Conservation (phyloP, 2,797 vertebrate genomes). For the Anas georgica region DNA sequence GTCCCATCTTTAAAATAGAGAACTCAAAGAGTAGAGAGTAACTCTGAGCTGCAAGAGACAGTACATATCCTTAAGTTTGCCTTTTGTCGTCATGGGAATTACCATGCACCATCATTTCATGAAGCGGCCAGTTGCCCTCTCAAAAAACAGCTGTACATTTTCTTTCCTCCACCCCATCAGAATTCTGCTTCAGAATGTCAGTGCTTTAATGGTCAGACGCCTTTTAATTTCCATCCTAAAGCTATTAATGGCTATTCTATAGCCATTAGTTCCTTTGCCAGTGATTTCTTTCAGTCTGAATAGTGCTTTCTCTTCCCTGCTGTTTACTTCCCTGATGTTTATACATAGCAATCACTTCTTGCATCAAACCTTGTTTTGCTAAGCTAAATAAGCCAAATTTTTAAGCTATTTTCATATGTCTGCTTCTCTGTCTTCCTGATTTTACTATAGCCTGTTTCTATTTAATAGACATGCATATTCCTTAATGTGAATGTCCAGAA, state of each 20-base stretch:
- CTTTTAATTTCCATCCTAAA: background rate
- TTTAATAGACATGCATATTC: background rate
- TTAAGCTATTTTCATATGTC: background rate
- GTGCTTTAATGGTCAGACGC: background rate
- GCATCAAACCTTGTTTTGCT: background rate
- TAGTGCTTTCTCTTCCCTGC: background rate
- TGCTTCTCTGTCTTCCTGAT: background rate
- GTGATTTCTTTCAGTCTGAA: background rate
- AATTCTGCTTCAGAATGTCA: background rate
- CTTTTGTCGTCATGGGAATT: background rate
- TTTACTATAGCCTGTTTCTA: background rate
- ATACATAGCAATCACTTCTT: background rate
- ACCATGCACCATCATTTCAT: accelerated
- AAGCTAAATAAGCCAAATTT: background rate
- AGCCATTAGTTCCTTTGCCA: background rate
- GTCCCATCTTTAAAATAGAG: background rate
- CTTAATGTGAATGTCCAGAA: background rate
- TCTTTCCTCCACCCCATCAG: background rate
- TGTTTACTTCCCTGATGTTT: background rate
- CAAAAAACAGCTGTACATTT: background rate
- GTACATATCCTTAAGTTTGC: accelerated
- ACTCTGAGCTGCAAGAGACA: background rate
- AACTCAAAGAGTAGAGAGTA: background rate
- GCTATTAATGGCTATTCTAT: background rate
- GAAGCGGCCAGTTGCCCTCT: background rate